Conservation (phyloP, 2,888 invertebrate genomes). For the Drosophila neotestacea region DNA sequence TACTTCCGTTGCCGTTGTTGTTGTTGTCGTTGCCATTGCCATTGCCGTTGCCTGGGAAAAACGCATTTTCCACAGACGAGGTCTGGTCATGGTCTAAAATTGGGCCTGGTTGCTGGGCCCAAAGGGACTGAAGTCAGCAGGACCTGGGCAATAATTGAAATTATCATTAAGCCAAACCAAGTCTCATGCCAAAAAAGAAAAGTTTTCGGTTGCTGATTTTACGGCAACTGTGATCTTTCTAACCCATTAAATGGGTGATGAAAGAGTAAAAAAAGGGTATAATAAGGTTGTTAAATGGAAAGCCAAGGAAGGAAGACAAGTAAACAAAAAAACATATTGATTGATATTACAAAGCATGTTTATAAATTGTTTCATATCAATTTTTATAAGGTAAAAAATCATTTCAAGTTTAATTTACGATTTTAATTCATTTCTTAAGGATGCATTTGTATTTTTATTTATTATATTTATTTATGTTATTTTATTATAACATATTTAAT, state of each 20-base stretch:
- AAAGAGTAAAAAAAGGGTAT: slow-evolving; percentile 2
- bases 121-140: slow-evolving; percentile 17
- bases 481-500: too few species aligned
- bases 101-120: slow-evolving; percentile 12
- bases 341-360: too few species aligned
- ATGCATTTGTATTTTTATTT: neutral
- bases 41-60: slow-evolving; percentile 12
- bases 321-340: too few species aligned
- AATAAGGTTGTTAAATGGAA: neutral
- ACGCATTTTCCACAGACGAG: slow-evolving; percentile 33
- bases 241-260: slow-evolving; percentile 19
- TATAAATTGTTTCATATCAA: too few species aligned
- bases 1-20: slow-evolving; percentile 10
- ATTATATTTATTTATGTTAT: neutral
- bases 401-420: too few species aligned
- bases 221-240: slow-evolving; percentile 14
- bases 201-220: slow-evolving; percentile 28
- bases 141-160: slow-evolving; percentile 73
- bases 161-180: slow-evolving; percentile 73
- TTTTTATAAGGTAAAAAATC: too few species aligned
- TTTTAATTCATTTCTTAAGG: too few species aligned
- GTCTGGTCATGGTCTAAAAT: neutral
- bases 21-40: too few species aligned
- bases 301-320: too few species aligned
- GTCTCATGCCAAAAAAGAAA: slow-evolving; percentile 53